These are phyloP conservation scores for Gallinago media DNA, from an alignment of 2,113 vertebrate genomes.

Conservation along the genomic window DNA sequence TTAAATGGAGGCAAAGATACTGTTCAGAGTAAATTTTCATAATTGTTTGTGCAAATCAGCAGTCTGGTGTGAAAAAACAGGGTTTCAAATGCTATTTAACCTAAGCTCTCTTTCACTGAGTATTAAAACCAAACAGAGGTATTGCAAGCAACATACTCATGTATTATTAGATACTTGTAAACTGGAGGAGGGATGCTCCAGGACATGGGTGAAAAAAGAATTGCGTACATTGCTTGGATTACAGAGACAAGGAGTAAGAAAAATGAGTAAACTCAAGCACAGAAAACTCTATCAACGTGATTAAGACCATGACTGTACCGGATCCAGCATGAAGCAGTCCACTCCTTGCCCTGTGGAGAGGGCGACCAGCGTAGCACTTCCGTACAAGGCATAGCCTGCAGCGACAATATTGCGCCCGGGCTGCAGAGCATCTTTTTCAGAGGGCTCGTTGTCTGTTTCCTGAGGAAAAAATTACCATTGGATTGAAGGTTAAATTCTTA, in stretches of 20 bases:
- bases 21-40: not conserved
- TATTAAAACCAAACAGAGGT: not conserved
- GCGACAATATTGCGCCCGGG: constrained; percentile 89
- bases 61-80: not conserved
- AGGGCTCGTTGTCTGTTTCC: constrained; percentile 83
- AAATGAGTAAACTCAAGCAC: not conserved
- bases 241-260: not conserved
- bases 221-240: fast-evolving
- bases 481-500: not conserved
- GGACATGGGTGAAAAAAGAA: not conserved
- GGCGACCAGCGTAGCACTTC: constrained; percentile 93
- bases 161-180: not conserved
- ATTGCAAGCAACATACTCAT: not conserved
- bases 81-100: not conserved
- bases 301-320: constrained; percentile 76
- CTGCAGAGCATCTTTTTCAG: constrained; percentile 90
- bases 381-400: constrained; percentile 94
- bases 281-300: not conserved
- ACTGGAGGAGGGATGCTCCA: not conserved
- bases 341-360: constrained; percentile 92
- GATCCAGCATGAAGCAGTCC: constrained; percentile 96
- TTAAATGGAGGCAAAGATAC: not conserved
- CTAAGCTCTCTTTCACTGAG: not conserved
- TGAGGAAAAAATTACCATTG: constrained; percentile 27
- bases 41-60: not conserved